Percentiles rank a stretch among this genome's conserved stretches.
phyloP scores from a whole-genome alignment of 2,888 invertebrate genomes.

The Epinotia brunnichana region DNA sequence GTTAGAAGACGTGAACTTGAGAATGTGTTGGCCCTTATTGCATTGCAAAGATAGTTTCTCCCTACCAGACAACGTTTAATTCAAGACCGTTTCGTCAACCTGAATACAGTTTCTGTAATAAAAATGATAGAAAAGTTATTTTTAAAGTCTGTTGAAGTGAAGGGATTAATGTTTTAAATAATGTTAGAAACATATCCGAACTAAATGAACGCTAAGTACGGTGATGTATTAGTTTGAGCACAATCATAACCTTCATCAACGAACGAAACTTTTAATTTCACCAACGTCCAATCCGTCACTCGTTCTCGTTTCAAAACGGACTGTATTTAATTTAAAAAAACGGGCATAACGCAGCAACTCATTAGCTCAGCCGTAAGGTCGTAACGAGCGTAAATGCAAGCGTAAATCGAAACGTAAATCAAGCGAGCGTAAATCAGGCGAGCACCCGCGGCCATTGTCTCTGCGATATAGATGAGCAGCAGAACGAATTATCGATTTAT shows the following conservation, averaged over 20 bases:
- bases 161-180: background rate
- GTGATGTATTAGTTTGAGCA: slow-evolving; percentile 12
- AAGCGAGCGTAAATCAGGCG: slow-evolving; percentile 74
- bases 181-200: background rate
- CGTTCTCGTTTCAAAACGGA: slow-evolving; percentile 51
- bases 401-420: slow-evolving; percentile 62
- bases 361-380: slow-evolving; percentile 74
- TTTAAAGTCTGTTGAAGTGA: background rate
- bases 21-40: background rate
- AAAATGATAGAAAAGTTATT: background rate
- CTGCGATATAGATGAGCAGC: slow-evolving; percentile 55
- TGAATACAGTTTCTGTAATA: background rate
- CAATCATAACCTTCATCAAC: slow-evolving; percentile 40
- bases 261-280: slow-evolving; percentile 37
- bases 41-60: background rate
- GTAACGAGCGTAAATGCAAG: slow-evolving; percentile 35
- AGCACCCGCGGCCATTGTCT: slow-evolving; percentile 77
- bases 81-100: background rate
- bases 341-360: slow-evolving; percentile 65
- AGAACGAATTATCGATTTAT: slow-evolving; percentile 49
- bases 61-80: background rate
- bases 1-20: background rate
- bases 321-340: slow-evolving; percentile 73
- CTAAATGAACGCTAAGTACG: slow-evolving; percentile 13
- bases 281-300: slow-evolving; percentile 55